Conservation (phyloP, 1,140 invertebrate genomes). For the Apis florea region DNA sequence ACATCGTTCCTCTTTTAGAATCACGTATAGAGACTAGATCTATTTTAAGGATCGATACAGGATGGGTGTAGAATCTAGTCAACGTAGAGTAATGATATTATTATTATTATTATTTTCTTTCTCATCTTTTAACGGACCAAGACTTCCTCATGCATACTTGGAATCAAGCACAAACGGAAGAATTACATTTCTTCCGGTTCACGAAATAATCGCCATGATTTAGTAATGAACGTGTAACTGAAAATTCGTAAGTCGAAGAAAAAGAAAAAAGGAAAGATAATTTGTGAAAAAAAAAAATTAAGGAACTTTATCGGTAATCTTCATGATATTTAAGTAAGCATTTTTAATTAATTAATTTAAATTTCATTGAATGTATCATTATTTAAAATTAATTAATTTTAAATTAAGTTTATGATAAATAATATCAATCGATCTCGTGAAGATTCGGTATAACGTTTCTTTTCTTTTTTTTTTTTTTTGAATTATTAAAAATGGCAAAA, state of each 20-base stretch:
- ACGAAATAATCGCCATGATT: not conserved
- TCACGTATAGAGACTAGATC: constrained; percentile 44
- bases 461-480: constrained; percentile 17
- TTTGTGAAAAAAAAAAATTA: not conserved
- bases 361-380: too few relatives aligned
- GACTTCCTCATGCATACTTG: constrained; percentile 39
- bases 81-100: constrained; percentile 43
- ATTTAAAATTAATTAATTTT: not conserved
- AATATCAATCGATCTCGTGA: not conserved
- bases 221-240: not conserved
- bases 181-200: not conserved
- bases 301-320: not conserved
- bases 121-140: constrained; percentile 49
- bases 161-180: not conserved
- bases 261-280: not conserved
- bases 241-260: not conserved
- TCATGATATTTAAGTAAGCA: not conserved
- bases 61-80: constrained; percentile 69
- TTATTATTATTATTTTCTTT: not conserved
- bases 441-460: constrained; percentile 17
- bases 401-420: not conserved
- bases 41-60: constrained; percentile 40
- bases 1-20: constrained; percentile 46
- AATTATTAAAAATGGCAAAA: not conserved
- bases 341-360: too few relatives aligned